Evolutionary conservation across 2,797 vertebrate genomes (phyloP), one percentile per base, ranked within the genome.

Genomic region (Scyliorhinus canicula): DNA sequence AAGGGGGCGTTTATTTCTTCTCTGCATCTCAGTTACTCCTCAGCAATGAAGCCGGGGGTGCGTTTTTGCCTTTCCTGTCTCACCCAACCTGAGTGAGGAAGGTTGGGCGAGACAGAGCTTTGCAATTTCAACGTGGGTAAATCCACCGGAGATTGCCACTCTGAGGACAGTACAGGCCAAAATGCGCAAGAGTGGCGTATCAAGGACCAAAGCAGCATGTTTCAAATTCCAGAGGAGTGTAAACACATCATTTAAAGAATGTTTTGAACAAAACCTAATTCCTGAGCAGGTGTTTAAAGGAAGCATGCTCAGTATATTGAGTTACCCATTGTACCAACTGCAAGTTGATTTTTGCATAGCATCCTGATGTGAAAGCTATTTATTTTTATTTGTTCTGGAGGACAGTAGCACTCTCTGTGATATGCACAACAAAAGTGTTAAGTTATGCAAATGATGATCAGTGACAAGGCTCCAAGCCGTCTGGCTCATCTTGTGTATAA

Each of bases 361-460:
- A 91, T 91, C 24, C 67, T 47, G 52, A 67, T 69, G 24, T 69
- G 40, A 71, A 71, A 69, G 93, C 65, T 69, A 52, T 31, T 93
- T 50, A 93, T 50, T 69, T 47, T 47, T 71, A 52, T n/a, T 94
- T 71, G 31, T 52, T 74, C 31, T 40, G 24, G 0, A 0, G 16
- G 28, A 60, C 24, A 94, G 47, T 31, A 67, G 60, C 28, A 47
- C 8, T 52, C 26, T 67, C 44, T 52, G 26, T 50, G 44, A 31
- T 69, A 69, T 69, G 21, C 67, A 71, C 67, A 94, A 94, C 50
- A 52, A 94, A 94, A 14, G 93, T 71, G 28, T 93, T 74, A 94
- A 74, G 16, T 19, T 71, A 55, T 55, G 67, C 12, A 94, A 94
- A 74, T 74, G 26, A 35, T n/a, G 47, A 47, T 71, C 67, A 31